Conservation (phyloP, 92 coral and sea anemone genomes). For the Scolanthus callimorphus region DNA sequence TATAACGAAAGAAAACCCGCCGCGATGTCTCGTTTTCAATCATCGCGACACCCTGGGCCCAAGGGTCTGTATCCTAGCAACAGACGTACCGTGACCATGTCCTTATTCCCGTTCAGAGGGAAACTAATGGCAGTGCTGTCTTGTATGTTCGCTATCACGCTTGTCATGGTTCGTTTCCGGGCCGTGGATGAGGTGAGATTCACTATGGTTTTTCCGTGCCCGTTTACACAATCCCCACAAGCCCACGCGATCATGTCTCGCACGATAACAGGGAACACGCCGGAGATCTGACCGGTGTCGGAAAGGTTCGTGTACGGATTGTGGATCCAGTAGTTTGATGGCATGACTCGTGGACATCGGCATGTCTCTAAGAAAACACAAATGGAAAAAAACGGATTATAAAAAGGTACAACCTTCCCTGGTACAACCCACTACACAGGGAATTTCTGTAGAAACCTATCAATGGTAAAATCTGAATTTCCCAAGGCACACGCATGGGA, state of each 20-base stretch:
- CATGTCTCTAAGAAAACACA: slow-evolving; percentile 54
- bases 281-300: slow-evolving; percentile 9
- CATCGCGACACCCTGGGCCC: too few relatives aligned
- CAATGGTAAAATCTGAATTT: too few relatives aligned
- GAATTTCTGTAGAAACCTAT: too few relatives aligned
- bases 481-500: too few relatives aligned
- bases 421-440: too few relatives aligned
- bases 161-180: slow-evolving; percentile 16
- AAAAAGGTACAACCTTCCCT: too few relatives aligned
- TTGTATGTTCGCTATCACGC: slow-evolving; percentile 46
- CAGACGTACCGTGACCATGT: slow-evolving; percentile 28
- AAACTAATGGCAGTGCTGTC: slow-evolving; percentile 48
- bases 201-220: slow-evolving; percentile 48
- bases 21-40: too few relatives aligned
- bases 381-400: too few relatives aligned
- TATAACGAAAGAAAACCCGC: too few relatives aligned
- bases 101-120: slow-evolving; percentile 68
- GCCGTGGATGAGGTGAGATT: slow-evolving; percentile 26
- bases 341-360: slow-evolving; percentile 49
- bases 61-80: too few relatives aligned
- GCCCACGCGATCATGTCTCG: slow-evolving; percentile 35
- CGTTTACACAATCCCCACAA: slow-evolving; percentile 53
- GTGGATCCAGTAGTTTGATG: slow-evolving; percentile 57
- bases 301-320: slow-evolving; percentile 36
- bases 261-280: slow-evolving; percentile 48